These are phyloP conservation scores for Drosophila serrata DNA, from an alignment of 1,140 invertebrate genomes.

Conservation along the genomic window DNA sequence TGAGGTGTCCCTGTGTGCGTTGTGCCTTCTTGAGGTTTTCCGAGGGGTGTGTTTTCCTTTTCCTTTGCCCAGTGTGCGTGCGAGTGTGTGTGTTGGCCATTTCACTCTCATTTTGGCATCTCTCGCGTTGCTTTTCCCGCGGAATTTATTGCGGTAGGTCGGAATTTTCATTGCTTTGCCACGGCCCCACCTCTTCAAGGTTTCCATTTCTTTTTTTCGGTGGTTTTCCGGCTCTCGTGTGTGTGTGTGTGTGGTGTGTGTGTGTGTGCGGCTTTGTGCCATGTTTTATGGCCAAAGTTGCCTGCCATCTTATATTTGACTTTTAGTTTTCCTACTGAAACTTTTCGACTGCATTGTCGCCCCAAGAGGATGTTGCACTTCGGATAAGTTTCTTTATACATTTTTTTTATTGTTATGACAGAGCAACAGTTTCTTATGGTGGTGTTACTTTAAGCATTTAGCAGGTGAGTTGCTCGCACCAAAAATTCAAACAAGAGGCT, in stretches of 20 bases:
- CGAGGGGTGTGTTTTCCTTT: conserved; percentile 31
- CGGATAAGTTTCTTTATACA: conserved; percentile 22
- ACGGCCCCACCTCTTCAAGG: neutral
- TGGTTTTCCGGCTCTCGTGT: conserved; percentile 10
- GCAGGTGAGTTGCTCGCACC: neutral
- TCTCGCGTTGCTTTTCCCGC: conserved; percentile 50
- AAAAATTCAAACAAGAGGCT: conserved; percentile 1
- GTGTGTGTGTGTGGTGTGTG: conserved; percentile 6
- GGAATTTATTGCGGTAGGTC: conserved; percentile 84
- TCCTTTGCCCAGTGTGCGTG: conserved; percentile 3
- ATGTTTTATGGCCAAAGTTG: conserved; percentile 57
- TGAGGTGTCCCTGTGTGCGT: conserved; percentile 45
- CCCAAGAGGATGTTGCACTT: conserved; percentile 32
- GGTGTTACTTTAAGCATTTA: conserved; percentile 9
- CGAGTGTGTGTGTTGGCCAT: conserved; percentile 37
- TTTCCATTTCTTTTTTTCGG: conserved; percentile 7
- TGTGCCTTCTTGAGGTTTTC: conserved; percentile 47
- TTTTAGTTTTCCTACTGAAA: conserved; percentile 41
- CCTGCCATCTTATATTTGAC: conserved; percentile 46
- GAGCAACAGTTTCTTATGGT: conserved; percentile 34
- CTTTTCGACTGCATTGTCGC: conserved; percentile 44
- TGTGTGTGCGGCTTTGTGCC: conserved; percentile 24
- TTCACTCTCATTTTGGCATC: conserved; percentile 72
- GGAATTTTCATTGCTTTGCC: conserved; percentile 78
- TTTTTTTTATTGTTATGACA: conserved; percentile 12